phyloP scores from a whole-genome alignment of 2,888 invertebrate genomes.

The Embidobia sp. region DNA sequence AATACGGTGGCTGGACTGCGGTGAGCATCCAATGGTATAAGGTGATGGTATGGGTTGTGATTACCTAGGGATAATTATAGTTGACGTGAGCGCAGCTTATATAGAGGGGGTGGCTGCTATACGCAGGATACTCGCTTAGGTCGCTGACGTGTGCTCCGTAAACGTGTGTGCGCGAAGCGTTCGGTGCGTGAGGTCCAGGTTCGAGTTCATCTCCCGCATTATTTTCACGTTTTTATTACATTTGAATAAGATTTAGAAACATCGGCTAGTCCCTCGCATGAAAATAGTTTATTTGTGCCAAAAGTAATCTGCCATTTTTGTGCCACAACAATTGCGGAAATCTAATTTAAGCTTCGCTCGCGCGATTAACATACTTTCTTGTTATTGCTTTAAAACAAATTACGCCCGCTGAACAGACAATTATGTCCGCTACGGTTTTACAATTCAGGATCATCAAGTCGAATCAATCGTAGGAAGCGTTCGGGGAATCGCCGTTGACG shows the following conservation, averaged over 20 bases:
- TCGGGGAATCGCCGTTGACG: conserved; percentile 54
- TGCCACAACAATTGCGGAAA: conserved; percentile 18
- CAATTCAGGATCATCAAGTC: conserved; percentile 27
- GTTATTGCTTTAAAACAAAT: conserved; percentile 29
- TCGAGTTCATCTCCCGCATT: conserved; percentile 53
- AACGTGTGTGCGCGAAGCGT: conserved; percentile 22
- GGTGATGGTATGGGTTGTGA: conserved; percentile 79
- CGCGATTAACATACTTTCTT: conserved; percentile 18
- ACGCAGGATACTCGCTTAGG: conserved; percentile 53
- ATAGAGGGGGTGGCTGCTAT: conserved; percentile 65
- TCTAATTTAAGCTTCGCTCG: conserved; percentile 32
- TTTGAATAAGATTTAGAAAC: conserved; percentile 45
- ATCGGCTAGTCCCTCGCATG: conserved; percentile 28
- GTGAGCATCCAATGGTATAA: conserved; percentile 77
- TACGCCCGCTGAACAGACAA: conserved; percentile 11
- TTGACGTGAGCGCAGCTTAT: conserved; percentile 69
- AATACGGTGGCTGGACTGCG: conserved; percentile 81
- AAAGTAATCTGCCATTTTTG: conserved; percentile 41
- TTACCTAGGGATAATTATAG: conserved; percentile 81
- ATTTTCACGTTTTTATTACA: conserved; percentile 55
- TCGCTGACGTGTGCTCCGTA: conserved; percentile 47
- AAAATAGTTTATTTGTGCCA: conserved; percentile 24
- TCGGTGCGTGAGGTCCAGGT: conserved; percentile 60
- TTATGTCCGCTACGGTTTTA: conserved; percentile 13
- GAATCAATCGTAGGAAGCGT: conserved; percentile 55